These are phyloP conservation scores for Spongilla lacustris DNA, from an alignment of 37 sponge, comb jelly and placozoan species.

Conservation along the genomic window DNA sequence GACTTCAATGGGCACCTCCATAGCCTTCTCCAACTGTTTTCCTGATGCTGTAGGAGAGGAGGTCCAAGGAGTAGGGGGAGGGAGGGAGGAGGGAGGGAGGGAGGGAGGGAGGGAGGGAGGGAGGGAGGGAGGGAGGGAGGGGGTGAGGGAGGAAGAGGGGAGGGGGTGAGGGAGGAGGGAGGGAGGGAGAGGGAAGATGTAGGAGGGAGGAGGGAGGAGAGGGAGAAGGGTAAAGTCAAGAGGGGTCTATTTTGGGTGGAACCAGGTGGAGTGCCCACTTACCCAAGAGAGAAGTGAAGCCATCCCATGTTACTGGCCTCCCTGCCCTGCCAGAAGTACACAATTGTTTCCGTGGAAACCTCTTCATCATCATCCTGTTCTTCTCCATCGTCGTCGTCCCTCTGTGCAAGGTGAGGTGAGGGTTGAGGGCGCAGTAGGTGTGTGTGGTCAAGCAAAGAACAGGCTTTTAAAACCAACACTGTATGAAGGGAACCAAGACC, in stretches of 20 bases:
- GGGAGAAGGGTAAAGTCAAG: not conserved
- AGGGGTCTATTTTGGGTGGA: too few relatives aligned
- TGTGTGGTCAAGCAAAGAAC: too few relatives aligned
- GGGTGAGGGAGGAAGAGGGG: not conserved
- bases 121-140: not conserved
- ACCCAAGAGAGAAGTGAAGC: constrained; percentile 93
- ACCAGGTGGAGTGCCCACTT: not conserved
- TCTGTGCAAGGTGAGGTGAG: not conserved
- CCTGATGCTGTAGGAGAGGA: not conserved
- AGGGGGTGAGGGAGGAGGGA: too few relatives aligned
- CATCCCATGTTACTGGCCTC: constrained; percentile 92
- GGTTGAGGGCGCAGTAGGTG: not conserved
- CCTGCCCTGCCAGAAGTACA: constrained; percentile 98
- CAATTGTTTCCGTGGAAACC: constrained; percentile 70
- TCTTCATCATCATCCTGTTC: constrained; percentile 84
- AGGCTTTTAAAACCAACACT: not conserved
- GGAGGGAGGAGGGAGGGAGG: not conserved
- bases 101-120: not conserved
- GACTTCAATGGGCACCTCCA: constrained; percentile 66
- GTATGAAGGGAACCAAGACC: not conserved
- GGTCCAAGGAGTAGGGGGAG: too few relatives aligned
- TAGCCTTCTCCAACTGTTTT: constrained; percentile 75
- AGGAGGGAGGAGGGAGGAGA: not conserved
- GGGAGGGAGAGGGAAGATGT: not conserved
- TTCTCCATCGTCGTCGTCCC: constrained; percentile 53